A percentile compares a stretch with the other conserved stretches of the same genome.
Evolutionary conservation across 2,888 invertebrate genomes (phyloP).

Genomic region (Empis livida): DNA sequence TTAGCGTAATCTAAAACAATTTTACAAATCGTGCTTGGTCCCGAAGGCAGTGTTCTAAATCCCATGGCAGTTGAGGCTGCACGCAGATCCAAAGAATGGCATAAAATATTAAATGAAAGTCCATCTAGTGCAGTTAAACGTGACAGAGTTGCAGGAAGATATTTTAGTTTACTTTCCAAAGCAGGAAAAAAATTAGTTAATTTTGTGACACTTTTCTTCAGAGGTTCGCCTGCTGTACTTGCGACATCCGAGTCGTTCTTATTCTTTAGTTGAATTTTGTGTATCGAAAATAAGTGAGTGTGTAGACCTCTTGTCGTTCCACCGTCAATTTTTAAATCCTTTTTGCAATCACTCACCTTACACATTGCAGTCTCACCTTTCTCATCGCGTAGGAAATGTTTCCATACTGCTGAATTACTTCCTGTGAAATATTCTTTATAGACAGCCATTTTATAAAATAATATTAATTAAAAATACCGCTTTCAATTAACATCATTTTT

Average conservation of each 20-base stretch:
- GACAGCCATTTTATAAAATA: not conserved
- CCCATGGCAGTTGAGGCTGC: not conserved
- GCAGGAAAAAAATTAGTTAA: not conserved
- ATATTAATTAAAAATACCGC: not conserved
- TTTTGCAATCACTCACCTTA: no score
- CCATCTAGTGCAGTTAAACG: not conserved
- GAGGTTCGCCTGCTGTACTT: not conserved
- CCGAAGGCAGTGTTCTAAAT: not conserved
- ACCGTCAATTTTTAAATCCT: not conserved
- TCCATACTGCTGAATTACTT: not conserved
- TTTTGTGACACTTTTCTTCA: not conserved
- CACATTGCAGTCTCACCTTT: not conserved
- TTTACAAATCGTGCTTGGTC: not conserved
- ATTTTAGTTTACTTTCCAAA: not conserved
- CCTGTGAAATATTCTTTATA: not conserved
- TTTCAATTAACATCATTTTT: not conserved
- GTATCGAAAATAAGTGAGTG: not conserved
- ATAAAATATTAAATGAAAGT: constrained; percentile 1
- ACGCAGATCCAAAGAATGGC: constrained; percentile 2
- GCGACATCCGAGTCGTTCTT: not conserved
- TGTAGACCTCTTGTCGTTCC: not conserved
- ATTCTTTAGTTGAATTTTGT: not conserved
- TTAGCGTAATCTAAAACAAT: not conserved
- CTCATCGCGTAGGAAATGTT: not conserved
- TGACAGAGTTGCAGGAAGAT: not conserved